Evolutionary conservation across 2,113 vertebrate species (phyloP).

Genomic region (Oceanites oceanicus): DNA sequence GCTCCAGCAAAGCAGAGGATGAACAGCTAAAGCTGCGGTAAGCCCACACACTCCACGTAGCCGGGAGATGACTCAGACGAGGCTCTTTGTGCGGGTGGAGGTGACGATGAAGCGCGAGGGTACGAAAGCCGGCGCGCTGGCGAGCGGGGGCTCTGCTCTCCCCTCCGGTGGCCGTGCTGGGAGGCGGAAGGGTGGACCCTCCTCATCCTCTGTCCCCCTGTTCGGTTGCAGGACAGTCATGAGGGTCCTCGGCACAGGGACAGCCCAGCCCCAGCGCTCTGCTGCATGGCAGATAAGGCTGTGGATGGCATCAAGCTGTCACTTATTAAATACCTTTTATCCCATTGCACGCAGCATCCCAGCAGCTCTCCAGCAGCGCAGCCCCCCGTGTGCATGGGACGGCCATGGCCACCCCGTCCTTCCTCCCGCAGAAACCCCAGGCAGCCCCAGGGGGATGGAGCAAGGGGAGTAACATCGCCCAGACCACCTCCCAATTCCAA

Average conservation of each 20-base stretch:
- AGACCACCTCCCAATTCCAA: not conserved
- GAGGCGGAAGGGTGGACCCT: not conserved
- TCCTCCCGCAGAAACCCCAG: not conserved
- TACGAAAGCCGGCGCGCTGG: not conserved
- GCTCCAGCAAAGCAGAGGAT: conserved; percentile 25
- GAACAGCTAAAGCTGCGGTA: not conserved
- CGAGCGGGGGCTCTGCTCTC: not conserved
- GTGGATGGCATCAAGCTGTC: not conserved
- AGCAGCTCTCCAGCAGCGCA: not conserved
- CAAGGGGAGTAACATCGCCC: accelerated
- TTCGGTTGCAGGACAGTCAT: accelerated
- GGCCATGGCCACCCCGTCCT: accelerated
- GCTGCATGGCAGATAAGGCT: accelerated
- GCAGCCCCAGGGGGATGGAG: not conserved
- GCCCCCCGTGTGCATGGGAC: accelerated
- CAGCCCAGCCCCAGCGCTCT: not conserved
- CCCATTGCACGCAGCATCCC: not conserved
- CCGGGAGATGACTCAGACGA: conserved; percentile 27
- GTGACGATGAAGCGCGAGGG: not conserved
- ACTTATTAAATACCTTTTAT: not conserved
- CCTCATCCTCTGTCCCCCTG: not conserved
- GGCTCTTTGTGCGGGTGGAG: not conserved
- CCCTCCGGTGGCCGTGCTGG: accelerated
- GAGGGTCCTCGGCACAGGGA: accelerated
- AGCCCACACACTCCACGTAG: conserved; percentile 41